Percentiles rank a stretch among this genome's conserved stretches.
Conservation (phyloP, 2,797 vertebrate species). For the Chloroceryle amazona region DNA sequence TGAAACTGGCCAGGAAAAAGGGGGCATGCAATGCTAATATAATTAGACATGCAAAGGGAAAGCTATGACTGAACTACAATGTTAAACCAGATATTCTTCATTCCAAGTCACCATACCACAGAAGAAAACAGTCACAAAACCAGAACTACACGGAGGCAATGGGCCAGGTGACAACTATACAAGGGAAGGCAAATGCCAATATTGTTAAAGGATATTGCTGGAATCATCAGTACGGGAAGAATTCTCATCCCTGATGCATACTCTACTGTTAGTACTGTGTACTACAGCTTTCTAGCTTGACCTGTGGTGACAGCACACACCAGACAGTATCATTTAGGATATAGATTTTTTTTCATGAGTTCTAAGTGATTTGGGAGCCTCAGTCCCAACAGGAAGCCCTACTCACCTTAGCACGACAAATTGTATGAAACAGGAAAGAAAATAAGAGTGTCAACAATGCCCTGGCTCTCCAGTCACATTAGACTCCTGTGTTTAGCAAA, state of each 20-base stretch:
- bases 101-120: background rate
- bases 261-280: background rate
- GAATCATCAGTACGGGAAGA: background rate
- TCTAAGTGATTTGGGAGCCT: background rate
- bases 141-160: background rate
- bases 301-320: background rate
- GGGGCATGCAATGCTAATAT: background rate
- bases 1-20: background rate
- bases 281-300: background rate
- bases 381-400: background rate
- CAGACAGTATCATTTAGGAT: background rate
- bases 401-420: background rate
- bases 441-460: background rate
- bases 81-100: background rate
- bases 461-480: background rate
- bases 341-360: background rate
- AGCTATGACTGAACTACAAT: background rate
- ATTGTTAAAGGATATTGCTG: background rate
- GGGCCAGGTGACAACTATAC: background rate
- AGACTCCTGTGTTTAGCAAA: background rate
- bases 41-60: background rate
- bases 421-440: background rate
- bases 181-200: background rate
- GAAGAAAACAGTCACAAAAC: background rate
- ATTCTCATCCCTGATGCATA: background rate